Percentiles rank a stretch among this genome's conserved stretches.
phyloP scores from a whole-genome alignment of 2,888 invertebrate genomes.

The Aricia artaxerxes region DNA sequence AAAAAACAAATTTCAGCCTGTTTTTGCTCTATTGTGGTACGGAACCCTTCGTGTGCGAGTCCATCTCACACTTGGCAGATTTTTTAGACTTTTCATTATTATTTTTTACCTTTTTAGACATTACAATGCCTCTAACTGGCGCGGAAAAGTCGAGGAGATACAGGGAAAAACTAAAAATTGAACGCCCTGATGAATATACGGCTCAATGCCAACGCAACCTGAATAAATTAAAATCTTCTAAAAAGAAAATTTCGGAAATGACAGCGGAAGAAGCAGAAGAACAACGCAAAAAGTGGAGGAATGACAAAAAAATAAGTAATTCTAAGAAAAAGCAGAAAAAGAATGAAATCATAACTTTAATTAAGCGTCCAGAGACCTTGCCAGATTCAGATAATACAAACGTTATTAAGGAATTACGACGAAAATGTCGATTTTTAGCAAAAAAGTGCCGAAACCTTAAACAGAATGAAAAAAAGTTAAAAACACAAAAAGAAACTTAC shows the following conservation, averaged over 20 bases:
- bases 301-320: constrained; percentile 5
- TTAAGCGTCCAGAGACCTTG: no score
- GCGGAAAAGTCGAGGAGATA: constrained; percentile 11
- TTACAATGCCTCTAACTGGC: constrained; percentile 16
- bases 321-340: not conserved
- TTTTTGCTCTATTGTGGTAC: no score
- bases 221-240: not conserved
- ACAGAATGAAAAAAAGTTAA: no score
- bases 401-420: no score
- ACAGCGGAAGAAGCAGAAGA: not conserved
- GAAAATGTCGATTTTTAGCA: no score
- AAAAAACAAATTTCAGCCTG: no score
- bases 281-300: constrained; percentile 13
- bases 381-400: no score
- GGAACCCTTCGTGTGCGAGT: no score
- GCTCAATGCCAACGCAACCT: constrained; percentile 9
- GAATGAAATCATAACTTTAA: not conserved
- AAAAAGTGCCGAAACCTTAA: no score
- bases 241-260: constrained; percentile 27
- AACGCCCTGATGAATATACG: constrained; percentile 24
- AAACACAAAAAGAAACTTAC: no score
- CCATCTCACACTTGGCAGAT: no score
- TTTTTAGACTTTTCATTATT: not conserved
- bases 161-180: constrained; percentile 20
- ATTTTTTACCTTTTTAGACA: not conserved